Evolutionary conservation across 2,113 vertebrate species (phyloP), one percentile per base, ranked within the genome.

Genomic region (Neopipo cinnamomea): DNA sequence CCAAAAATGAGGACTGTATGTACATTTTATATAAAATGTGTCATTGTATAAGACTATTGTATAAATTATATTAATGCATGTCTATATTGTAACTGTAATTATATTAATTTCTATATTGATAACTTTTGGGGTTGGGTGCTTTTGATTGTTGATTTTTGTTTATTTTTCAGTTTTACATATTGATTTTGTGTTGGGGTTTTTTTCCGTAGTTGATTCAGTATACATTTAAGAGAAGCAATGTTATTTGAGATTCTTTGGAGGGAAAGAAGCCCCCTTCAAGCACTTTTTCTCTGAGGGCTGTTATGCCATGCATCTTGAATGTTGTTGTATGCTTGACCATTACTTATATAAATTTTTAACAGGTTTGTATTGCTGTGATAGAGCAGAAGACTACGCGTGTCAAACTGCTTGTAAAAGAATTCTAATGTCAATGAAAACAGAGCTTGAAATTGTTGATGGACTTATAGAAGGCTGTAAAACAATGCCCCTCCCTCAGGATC

Each of bases 321-420:
- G 19, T 37, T 61, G n/a, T 49, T 71, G 10, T 46, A 20, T 83
- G 39, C 37, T 67, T 39, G 11, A 25, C 56, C 17, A 25, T 24
- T 76, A 28, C 77, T 27, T 41, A 0, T 7, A 62, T 77, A 31
- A n/a, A 35, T 49, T 93, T 91, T 94, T 85, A 65, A 93, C 96
- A 99, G 99, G 99, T 95, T 97, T 99, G 93, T 99, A 99, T 97
- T 99, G 99, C 97, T 99, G 99, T 78, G 99, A 99, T 86, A 98
- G 99, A 92, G 99, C 99, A 4, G 99, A 99, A 97, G 98, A 99
- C 53, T 96, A 98, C n/a, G 98, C 98, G 2, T 99, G 99, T 93
- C 99, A 99, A 97, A 95, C 95, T 58, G 99, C 99, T 33, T 99
- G 99, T 93, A 98, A 98, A 95, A 98, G 98, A 61, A 99, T 99